Conservation (phyloP, 1,140 invertebrate genomes). For the Formica exsecta region DNA sequence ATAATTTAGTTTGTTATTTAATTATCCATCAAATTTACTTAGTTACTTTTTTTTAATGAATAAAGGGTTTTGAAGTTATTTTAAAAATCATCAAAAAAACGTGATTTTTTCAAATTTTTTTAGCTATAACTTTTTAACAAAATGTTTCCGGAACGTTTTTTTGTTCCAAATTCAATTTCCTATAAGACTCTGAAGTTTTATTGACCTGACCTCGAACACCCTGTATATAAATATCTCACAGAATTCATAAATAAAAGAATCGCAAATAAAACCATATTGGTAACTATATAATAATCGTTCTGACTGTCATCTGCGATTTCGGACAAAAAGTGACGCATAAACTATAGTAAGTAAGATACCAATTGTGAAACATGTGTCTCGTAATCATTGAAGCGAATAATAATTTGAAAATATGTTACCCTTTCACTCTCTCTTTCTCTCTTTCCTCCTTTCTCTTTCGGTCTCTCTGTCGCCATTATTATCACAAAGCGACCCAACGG, state of each 20-base stretch:
- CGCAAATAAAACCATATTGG: not conserved
- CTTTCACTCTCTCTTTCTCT: conserved; percentile 51
- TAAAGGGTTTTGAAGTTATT: too few species aligned
- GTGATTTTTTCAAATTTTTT: too few species aligned
- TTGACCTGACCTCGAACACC: too few species aligned
- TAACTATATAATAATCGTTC: conserved; percentile 7
- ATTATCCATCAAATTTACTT: too few species aligned
- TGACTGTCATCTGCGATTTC: conserved; percentile 20
- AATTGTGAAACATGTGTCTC: conserved; percentile 70
- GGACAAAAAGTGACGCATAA: conserved; percentile 41
- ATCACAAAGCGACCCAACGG: conserved; percentile 67
- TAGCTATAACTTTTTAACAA: too few species aligned
- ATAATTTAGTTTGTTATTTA: too few species aligned
- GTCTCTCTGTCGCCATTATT: conserved; percentile 72
- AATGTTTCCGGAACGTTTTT: too few species aligned
- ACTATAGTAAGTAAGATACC: conserved; percentile 22
- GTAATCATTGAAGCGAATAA: conserved; percentile 78
- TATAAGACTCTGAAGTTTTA: too few species aligned
- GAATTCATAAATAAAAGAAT: conserved; percentile 3
- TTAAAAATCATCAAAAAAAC: too few species aligned
- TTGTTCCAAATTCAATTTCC: too few species aligned
- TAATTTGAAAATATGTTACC: conserved; percentile 83
- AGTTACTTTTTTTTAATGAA: too few species aligned
- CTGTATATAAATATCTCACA: not conserved
- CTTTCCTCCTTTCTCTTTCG: conserved; percentile 37